Conservation (phyloP, 1,140 invertebrate species). For the Nephila pilipes region DNA sequence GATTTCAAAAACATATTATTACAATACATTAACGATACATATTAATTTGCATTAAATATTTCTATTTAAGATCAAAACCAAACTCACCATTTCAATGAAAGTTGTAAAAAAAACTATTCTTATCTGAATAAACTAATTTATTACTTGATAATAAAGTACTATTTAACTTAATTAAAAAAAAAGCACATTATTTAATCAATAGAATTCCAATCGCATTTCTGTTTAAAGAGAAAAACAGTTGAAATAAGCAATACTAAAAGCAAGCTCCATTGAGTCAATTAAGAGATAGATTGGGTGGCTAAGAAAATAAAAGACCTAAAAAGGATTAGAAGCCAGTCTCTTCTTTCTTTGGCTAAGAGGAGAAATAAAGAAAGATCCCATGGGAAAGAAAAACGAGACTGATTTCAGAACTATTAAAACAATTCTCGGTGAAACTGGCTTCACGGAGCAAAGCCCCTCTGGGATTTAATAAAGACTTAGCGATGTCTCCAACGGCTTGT, state of each 20-base stretch:
- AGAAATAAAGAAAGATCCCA: not conserved
- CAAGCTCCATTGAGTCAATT: slow-evolving; percentile 35
- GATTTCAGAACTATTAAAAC: slow-evolving; percentile 55
- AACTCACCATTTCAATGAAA: no score
- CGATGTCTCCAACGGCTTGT: not conserved
- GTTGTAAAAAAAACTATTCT: no score
- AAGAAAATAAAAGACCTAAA: slow-evolving; percentile 44
- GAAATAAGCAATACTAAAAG: not conserved
- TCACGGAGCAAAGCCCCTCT: not conserved
- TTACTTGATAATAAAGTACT: not conserved
- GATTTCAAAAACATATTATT: no score
- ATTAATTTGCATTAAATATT: no score
- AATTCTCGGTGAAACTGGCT: slow-evolving; percentile 38
- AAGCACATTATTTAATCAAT: not conserved
- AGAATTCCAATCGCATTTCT: not conserved
- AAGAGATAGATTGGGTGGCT: not conserved
- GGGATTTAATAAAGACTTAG: slow-evolving; percentile 27
- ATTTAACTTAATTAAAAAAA: not conserved
- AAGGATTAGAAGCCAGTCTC: slow-evolving; percentile 40
- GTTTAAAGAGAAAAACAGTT: not conserved
- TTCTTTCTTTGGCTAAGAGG: slow-evolving; percentile 2
- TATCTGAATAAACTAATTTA: no score
- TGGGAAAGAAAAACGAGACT: not conserved
- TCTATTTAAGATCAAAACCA: no score
- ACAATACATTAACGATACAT: no score